phyloP scores from a whole-genome alignment of 2,113 vertebrate genomes.

The Varanus salvator region DNA sequence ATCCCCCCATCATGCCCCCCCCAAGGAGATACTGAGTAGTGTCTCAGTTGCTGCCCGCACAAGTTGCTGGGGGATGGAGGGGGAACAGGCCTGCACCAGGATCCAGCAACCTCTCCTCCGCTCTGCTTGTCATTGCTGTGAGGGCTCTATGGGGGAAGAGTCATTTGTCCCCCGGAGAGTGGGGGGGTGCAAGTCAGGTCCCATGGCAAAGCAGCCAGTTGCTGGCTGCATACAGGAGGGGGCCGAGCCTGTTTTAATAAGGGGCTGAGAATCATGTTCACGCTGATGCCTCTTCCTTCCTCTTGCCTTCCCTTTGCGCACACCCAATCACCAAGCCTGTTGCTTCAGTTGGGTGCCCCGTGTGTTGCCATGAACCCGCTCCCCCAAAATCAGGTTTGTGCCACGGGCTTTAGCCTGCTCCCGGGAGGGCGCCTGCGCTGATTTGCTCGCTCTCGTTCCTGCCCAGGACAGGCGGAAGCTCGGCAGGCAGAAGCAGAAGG shows the following conservation, averaged over 20 bases:
- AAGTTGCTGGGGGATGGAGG: neutral
- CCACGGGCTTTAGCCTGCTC: neutral
- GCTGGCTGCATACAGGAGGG: neutral
- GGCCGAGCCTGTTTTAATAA: neutral
- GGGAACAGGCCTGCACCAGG: conserved; percentile 1
- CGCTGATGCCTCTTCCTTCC: neutral
- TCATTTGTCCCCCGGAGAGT: neutral
- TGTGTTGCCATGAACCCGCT: neutral
- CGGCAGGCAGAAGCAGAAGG: neutral
- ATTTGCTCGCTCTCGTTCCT: neutral
- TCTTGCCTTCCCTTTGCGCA: neutral
- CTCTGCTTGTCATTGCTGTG: neutral
- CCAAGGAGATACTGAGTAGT: neutral
- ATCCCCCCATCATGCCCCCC: neutral
- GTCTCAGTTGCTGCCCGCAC: neutral
- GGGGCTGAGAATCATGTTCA: neutral
- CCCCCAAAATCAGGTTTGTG: neutral
- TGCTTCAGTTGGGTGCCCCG: neutral
- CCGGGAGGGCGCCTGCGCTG: neutral
- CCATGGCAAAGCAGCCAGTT: neutral
- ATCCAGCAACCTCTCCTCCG: neutral
- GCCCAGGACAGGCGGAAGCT: neutral
- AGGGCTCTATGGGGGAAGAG: neutral
- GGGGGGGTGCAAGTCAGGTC: neutral
- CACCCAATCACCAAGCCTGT: neutral